Evolutionary conservation across 1,140 invertebrate genomes (phyloP).

Genomic region (Lerema accius): DNA sequence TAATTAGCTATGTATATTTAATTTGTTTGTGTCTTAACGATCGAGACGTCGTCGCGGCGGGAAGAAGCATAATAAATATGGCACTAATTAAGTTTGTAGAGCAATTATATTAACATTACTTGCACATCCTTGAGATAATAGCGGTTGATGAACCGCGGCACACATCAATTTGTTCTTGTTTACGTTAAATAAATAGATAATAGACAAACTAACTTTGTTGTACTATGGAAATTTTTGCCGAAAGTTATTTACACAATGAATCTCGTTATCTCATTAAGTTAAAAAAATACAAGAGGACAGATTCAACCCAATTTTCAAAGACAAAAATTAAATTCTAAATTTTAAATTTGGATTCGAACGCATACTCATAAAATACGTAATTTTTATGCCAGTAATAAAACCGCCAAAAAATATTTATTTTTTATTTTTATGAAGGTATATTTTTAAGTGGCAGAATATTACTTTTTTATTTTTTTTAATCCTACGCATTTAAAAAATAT

Average conservation of each 20-base stretch:
- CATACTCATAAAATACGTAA: too few relatives aligned
- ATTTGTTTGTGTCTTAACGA: conserved; percentile 28
- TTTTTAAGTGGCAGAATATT: too few relatives aligned
- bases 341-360: too few relatives aligned
- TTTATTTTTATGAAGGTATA: too few relatives aligned
- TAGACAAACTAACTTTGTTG: conserved; percentile 2
- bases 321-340: too few relatives aligned
- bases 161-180: conserved; percentile 22
- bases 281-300: too few relatives aligned
- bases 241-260: background rate
- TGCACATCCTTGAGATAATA: conserved; percentile 32
- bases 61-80: conserved; percentile 27
- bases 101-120: conserved; percentile 35
- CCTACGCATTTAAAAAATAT: too few relatives aligned
- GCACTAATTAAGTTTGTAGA: conserved; percentile 31
- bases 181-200: conserved; percentile 27
- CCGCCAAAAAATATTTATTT: too few relatives aligned
- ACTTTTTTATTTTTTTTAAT: too few relatives aligned
- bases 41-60: background rate
- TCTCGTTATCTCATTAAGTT: background rate
- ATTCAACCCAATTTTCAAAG: too few relatives aligned
- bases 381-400: too few relatives aligned
- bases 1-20: conserved; percentile 21
- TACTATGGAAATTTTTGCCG: conserved; percentile 13
- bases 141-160: conserved; percentile 24